Conservation (phyloP, 2,797 vertebrate genomes). For the Mallotus villosus region DNA sequence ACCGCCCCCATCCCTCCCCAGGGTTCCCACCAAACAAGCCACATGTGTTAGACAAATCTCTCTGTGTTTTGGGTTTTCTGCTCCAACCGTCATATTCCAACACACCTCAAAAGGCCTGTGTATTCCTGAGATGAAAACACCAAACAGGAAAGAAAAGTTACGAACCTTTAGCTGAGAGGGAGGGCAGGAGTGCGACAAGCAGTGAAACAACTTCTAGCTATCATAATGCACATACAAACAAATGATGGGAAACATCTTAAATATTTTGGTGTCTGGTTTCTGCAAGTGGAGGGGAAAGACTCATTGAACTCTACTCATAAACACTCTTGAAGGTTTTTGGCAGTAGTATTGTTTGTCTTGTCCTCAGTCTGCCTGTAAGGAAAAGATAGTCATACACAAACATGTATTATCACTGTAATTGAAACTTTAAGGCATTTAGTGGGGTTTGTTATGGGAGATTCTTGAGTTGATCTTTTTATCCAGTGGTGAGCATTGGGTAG, state of each 20-base stretch:
- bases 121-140: constrained; percentile 19
- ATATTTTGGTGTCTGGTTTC: constrained; percentile 13
- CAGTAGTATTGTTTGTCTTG: constrained; percentile 19
- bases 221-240: not conserved
- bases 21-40: constrained; percentile 41
- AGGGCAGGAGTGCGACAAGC: not conserved
- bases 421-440: not conserved
- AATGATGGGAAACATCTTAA: not conserved
- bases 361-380: not conserved
- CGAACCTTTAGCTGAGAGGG: constrained; percentile 4
- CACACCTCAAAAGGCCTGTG: constrained; percentile 21
- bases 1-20: constrained; percentile 12
- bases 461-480: not conserved
- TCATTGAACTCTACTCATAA: not conserved
- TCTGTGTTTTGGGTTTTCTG: not conserved
- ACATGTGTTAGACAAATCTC: constrained; percentile 50
- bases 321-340: constrained; percentile 3
- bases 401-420: constrained; percentile 10
- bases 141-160: constrained; percentile 38
- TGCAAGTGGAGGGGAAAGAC: constrained; percentile 6
- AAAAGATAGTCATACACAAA: too few species aligned
- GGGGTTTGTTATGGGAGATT: too few species aligned
- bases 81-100: constrained; percentile 13
- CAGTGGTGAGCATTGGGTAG: not conserved
- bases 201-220: constrained; percentile 2